Evolutionary conservation across 2,797 vertebrate genomes (phyloP), one percentile per base, ranked within the genome.

Genomic region (Chrysocyon brachyurus): DNA sequence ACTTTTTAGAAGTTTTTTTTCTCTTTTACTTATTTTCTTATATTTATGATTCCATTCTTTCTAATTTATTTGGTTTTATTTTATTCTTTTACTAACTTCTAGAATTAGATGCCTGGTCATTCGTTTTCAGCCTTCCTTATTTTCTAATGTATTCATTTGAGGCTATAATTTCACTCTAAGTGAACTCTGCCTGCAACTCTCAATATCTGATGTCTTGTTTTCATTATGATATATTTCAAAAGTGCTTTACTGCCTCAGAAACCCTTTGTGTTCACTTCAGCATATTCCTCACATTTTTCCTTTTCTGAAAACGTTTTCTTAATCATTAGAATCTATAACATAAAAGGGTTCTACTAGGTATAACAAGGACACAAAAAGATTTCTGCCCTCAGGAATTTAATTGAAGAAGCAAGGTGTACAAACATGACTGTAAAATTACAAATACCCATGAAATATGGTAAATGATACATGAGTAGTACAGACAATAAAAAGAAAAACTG

Each of bases 161-260:
- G 49, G 40, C 40, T 73, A 24, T 49, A 56, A 40, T 12, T 72
- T 73, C 24, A 4, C 28, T 84, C 33, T 14, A 52, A 61, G 66
- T n/a, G 36, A 81, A 63, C 8, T 82, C 66, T 52, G 75, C n/a
- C 19, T 68, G 10, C 24, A 95, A 24, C 19, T 49, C 4, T 95
- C n/a, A 79, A 63, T 26, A 75, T 77, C 8, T 83, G 49, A 72
- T 86, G n/a, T 52, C n/a, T 66, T 36, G 14, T 64, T 88, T 84
- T 95, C 31, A 61, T 95, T 85, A 86, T 85, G 15, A 40, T 87
- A 83, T 84, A 52, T 24, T 33, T 92, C 52, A 63, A 84, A 92
- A 52, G 33, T 59, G 28, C 54, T 87, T 92, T 83, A 19, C n/a
- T 61, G 3, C 15, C 56, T 78, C 52, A 78, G 52, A n/a, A 78